These are phyloP conservation scores for Ditylenchus weischeri DNA, from an alignment of 2,888 invertebrate species.

Conservation along the genomic window DNA sequence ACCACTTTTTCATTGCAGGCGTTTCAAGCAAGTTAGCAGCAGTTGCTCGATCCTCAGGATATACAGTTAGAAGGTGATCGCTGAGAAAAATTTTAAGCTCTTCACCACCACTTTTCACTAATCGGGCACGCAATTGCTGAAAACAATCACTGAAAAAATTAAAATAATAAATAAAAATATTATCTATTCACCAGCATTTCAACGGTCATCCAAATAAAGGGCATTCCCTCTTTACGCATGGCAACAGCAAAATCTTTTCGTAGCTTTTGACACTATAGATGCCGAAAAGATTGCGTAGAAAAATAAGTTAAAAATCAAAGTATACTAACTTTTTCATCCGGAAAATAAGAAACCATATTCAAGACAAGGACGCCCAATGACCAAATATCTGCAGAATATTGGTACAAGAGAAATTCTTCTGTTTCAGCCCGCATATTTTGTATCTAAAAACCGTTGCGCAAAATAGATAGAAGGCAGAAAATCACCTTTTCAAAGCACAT, in stretches of 20 bases:
- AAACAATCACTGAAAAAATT: no score
- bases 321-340: slow-evolving; percentile 32
- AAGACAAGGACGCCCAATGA: slow-evolving; percentile 40
- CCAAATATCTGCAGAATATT: slow-evolving; percentile 38
- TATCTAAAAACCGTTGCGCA: slow-evolving; percentile 21
- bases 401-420: slow-evolving; percentile 27
- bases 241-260: slow-evolving; percentile 38
- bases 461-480: slow-evolving; percentile 12
- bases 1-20: slow-evolving; percentile 35
- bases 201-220: slow-evolving; percentile 39
- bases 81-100: slow-evolving; percentile 35
- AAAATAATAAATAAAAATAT: neutral
- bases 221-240: slow-evolving; percentile 39
- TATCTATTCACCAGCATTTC: slow-evolving; percentile 36
- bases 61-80: slow-evolving; percentile 32
- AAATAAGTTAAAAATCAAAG: no score
- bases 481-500: slow-evolving; percentile 45
- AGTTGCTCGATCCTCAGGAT: slow-evolving; percentile 24
- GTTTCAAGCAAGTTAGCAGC: slow-evolving; percentile 30
- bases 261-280: slow-evolving; percentile 30
- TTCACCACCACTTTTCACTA: slow-evolving; percentile 41
- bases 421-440: slow-evolving; percentile 9
- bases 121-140: slow-evolving; percentile 44
- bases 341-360: slow-evolving; percentile 42
- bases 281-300: no score